These are phyloP conservation scores for Spodoptera picta DNA, from an alignment of 2,888 invertebrate species.

Conservation along the genomic window DNA sequence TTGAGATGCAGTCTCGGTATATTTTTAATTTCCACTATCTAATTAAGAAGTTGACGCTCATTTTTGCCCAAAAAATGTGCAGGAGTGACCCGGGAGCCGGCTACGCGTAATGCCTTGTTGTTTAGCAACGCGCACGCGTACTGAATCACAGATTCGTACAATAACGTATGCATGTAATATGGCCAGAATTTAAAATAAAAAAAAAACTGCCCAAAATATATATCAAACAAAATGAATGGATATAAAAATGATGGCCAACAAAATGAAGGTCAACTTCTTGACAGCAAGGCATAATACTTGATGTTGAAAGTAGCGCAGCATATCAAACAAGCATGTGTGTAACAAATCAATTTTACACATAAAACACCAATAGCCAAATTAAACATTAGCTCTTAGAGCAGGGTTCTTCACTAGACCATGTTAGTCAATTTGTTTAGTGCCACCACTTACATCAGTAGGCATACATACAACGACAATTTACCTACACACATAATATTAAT, in stretches of 20 bases:
- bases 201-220: conserved; percentile 85
- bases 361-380: conserved; percentile 60
- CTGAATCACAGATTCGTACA: conserved; percentile 78
- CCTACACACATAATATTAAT: conserved; percentile 5
- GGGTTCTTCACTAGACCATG: conserved; percentile 15
- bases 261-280: conserved; percentile 99
- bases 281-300: conserved; percentile 90
- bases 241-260: conserved; percentile 95
- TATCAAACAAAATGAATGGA: conserved; percentile 87
- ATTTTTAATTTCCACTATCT: conserved; percentile 83
- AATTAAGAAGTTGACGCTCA: conserved; percentile 95
- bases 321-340: conserved; percentile 86
- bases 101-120: conserved; percentile 85
- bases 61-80: conserved; percentile 92
- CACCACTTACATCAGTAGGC: conserved; percentile 38
- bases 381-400: conserved; percentile 25
- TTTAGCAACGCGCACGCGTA: conserved; percentile 83
- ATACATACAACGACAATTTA: conserved; percentile 7
- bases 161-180: conserved; percentile 80
- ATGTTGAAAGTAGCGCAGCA: conserved; percentile 85
- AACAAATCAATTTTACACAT: conserved; percentile 69
- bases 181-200: conserved; percentile 82
- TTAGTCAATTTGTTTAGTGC: conserved; percentile 45
- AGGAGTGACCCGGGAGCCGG: conserved; percentile 87
- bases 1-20: conserved; percentile 86